Percentiles rank a stretch among this genome's conserved stretches.
These are phyloP conservation scores for Microcebus griseorufus DNA, from an alignment of 2,113 vertebrate genomes.

Conservation along the genomic window DNA sequence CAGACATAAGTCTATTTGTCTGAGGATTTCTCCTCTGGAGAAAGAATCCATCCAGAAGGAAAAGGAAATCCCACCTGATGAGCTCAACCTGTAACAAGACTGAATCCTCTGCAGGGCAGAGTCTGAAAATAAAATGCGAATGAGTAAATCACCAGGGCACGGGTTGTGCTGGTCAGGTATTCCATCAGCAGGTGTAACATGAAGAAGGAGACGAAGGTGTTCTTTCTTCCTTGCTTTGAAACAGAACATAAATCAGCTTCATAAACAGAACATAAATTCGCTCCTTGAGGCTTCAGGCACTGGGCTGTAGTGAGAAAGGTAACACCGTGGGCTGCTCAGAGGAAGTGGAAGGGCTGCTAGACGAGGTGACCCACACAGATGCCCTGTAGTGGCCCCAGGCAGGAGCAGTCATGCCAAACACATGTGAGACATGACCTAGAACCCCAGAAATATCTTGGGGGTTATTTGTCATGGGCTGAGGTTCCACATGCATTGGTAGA, in stretches of 20 bases:
- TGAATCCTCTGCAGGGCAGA: not conserved
- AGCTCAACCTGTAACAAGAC: not conserved
- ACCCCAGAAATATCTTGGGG: not conserved
- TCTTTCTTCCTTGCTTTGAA: not conserved
- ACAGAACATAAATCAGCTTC: too few species aligned
- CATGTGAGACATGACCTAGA: fast-evolving
- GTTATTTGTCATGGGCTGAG: not conserved
- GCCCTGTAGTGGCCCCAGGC: not conserved
- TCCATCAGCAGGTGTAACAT: not conserved
- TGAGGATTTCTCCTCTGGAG: not conserved
- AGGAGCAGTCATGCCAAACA: not conserved
- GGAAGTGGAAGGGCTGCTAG: not conserved
- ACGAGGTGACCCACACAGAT: fast-evolving
- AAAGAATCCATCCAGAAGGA: not conserved
- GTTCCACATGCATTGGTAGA: not conserved
- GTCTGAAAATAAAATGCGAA: not conserved
- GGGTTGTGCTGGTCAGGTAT: not conserved
- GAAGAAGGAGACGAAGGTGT: not conserved
- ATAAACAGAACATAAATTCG: not conserved
- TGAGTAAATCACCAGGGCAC: not conserved
- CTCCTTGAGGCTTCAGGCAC: too few species aligned
- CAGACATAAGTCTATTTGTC: not conserved
- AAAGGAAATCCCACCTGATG: not conserved
- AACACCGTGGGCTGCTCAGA: not conserved
- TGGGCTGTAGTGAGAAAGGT: not conserved